phyloP scores from a whole-genome alignment of 2,888 invertebrate genomes.

The Hirtodrosophila trivittata region DNA sequence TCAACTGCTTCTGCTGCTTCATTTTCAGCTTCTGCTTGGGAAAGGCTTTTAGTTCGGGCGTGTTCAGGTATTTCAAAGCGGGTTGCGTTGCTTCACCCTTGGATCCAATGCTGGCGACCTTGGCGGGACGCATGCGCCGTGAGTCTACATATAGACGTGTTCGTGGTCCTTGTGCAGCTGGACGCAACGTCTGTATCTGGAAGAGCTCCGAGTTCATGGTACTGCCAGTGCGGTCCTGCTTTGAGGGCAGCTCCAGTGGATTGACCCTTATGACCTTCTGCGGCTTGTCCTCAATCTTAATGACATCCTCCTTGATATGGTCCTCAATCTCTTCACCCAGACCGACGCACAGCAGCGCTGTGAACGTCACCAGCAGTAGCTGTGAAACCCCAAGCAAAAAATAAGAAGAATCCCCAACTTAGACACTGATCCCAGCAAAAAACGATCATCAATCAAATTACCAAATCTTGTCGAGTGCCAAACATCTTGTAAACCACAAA shows the following conservation, averaged over 20 bases:
- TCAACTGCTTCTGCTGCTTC: slow-evolving; percentile 76
- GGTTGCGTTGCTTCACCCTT: slow-evolving; percentile 60
- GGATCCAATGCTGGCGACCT: slow-evolving; percentile 20
- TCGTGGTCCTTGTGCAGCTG: slow-evolving; percentile 36
- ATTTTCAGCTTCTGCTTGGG: slow-evolving; percentile 65
- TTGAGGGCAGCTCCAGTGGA: slow-evolving; percentile 74
- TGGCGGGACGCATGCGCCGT: slow-evolving; percentile 61
- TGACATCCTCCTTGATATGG: slow-evolving; percentile 78
- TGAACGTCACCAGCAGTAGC: slow-evolving; percentile 28
- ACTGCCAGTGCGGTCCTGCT: slow-evolving; percentile 56
- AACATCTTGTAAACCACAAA: slow-evolving; percentile 53
- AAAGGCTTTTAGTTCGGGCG: slow-evolving; percentile 66
- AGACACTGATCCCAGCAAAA: not conserved
- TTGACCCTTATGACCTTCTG: slow-evolving; percentile 81
- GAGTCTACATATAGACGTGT: slow-evolving; percentile 67
- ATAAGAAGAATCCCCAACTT: slow-evolving; percentile 8
- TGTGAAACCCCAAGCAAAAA: slow-evolving; percentile 17
- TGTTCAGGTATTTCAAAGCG: slow-evolving; percentile 55
- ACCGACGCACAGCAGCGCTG: slow-evolving; percentile 4
- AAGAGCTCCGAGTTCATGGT: slow-evolving; percentile 76
- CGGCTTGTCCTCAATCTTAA: slow-evolving; percentile 73
- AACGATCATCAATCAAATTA: slow-evolving; percentile 57
- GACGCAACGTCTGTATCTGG: slow-evolving; percentile 74
- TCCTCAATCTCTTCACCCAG: slow-evolving; percentile 31
- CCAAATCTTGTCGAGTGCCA: slow-evolving; percentile 58